Percentiles rank a stretch among this genome's conserved stretches.
Evolutionary conservation across 2,797 vertebrate species (phyloP).

Genomic region (Schizopygopsis pylzovi): DNA sequence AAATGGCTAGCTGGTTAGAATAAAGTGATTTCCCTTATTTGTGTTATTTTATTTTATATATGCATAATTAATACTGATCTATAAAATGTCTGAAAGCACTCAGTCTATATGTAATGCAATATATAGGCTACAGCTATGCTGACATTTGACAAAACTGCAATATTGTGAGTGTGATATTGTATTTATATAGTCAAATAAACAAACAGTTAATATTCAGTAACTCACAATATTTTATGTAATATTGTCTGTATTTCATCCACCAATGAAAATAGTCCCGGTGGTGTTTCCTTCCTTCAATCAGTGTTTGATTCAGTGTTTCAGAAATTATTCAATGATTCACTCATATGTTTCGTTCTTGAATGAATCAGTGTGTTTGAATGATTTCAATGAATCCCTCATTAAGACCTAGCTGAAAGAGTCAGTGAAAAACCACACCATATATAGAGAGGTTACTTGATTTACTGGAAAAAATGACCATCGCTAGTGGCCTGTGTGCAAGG

Average conservation of each 20-base stretch:
- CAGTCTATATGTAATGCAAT: not conserved
- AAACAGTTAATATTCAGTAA: not conserved
- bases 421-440: not conserved
- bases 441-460: not conserved
- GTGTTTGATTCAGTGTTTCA: not conserved
- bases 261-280: not conserved
- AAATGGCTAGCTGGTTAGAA: not conserved
- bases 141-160: not conserved
- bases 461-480: not conserved
- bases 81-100: not conserved
- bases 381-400: not conserved
- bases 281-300: no score
- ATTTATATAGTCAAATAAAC: not conserved
- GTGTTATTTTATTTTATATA: conserved; percentile 67
- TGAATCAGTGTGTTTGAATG: not conserved
- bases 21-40: not conserved
- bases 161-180: not conserved
- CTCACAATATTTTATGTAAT: not conserved
- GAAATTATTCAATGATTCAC: no score
- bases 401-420: not conserved
- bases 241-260: not conserved
- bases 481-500: not conserved
- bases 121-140: not conserved
- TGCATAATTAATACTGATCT: conserved; percentile 67
- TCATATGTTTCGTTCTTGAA: not conserved